These are phyloP conservation scores for Cyprinodon diabolis DNA, from an alignment of 2,797 vertebrate genomes.

Conservation along the genomic window DNA sequence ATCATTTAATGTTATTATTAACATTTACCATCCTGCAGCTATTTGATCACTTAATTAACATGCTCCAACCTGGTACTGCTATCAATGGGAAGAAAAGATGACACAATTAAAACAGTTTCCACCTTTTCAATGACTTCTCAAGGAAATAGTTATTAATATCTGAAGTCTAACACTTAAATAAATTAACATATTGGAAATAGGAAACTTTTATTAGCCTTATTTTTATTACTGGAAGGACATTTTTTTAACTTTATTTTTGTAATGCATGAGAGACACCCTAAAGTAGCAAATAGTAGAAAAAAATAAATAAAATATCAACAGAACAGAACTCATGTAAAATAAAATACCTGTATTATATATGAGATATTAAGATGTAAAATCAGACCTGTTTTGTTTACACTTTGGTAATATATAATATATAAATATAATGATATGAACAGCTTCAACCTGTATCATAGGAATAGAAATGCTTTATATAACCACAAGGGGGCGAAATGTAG, in stretches of 20 bases:
- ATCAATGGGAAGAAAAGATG: too few species aligned
- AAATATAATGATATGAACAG: background rate
- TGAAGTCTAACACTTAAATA: background rate
- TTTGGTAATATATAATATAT: background rate
- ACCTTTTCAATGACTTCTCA: too few species aligned
- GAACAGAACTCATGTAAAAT: background rate
- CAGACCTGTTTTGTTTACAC: background rate
- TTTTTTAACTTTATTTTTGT: background rate
- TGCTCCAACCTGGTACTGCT: too few species aligned
- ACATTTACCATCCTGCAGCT: too few species aligned
- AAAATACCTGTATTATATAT: background rate
- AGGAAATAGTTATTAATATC: too few species aligned
- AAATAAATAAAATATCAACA: background rate
- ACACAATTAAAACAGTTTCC: too few species aligned
- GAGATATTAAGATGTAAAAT: background rate
- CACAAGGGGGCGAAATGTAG: slow-evolving; percentile 70
- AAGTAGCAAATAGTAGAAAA: background rate
- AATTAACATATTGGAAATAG: background rate
- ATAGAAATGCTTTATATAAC: background rate
- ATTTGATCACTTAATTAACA: too few species aligned
- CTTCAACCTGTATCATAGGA: background rate
- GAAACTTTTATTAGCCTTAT: background rate
- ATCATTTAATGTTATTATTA: too few species aligned
- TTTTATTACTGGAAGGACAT: background rate
- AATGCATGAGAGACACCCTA: too few species aligned